phyloP scores from a whole-genome alignment of 2,113 vertebrate species.

The Macquaria australasica region DNA sequence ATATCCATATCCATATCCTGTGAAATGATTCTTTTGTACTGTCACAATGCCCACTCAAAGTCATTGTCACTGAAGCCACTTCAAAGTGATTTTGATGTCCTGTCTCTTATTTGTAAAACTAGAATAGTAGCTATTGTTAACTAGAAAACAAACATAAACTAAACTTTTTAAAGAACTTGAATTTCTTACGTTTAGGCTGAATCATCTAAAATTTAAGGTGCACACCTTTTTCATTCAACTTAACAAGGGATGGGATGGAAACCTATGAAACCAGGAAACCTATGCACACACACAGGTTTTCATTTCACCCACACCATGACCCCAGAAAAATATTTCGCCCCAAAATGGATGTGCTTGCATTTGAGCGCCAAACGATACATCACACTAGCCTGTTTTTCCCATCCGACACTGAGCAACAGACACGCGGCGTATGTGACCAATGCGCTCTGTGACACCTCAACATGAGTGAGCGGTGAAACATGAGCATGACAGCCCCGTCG shows the following conservation, averaged over 20 bases:
- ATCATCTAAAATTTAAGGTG: neutral
- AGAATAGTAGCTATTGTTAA: too few species aligned
- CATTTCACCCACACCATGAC: constrained; percentile 2
- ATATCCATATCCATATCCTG: neutral
- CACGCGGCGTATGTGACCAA: constrained; percentile 32
- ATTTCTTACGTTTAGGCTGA: neutral
- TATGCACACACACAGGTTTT: neutral
- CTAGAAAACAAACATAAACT: neutral
- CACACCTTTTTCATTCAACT: neutral
- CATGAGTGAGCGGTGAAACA: constrained; percentile 61
- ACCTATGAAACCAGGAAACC: neutral
- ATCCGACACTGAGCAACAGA: constrained; percentile 4
- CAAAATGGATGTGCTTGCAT: constrained; percentile 41
- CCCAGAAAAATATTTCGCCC: constrained; percentile 20
- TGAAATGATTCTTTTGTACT: neutral
- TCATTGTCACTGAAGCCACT: neutral
- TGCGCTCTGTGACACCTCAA: constrained; percentile 49
- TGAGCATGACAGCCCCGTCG: constrained; percentile 41
- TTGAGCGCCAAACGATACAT: constrained; percentile 32
- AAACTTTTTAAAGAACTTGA: neutral
- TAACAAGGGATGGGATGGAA: too few species aligned
- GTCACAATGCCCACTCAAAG: neutral
- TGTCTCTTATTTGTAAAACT: neutral
- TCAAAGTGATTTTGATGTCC: neutral
- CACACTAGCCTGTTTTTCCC: constrained; percentile 25